These are phyloP conservation scores for Pheucticus melanocephalus DNA, from an alignment of 2,113 vertebrate species.

Conservation along the genomic window DNA sequence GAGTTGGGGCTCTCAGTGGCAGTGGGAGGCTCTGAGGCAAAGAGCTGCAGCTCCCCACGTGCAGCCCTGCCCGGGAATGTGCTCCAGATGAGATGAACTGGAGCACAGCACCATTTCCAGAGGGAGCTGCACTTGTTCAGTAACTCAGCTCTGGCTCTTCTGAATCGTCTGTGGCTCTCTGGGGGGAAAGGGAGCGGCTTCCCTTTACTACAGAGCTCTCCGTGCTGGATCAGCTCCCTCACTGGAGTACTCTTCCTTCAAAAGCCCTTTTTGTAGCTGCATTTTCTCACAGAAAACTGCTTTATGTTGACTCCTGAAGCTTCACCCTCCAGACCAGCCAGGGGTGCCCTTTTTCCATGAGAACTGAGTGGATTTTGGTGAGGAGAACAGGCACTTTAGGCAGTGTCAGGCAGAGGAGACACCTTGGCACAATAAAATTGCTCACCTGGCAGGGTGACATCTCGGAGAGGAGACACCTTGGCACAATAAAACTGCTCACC, in stretches of 20 bases:
- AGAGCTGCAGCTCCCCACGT: neutral
- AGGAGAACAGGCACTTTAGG: neutral
- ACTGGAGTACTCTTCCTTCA: neutral
- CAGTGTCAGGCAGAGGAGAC: neutral
- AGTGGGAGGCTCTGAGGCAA: neutral
- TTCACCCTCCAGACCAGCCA: neutral
- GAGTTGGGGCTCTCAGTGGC: neutral
- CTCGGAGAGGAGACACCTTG: neutral
- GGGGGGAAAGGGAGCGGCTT: neutral
- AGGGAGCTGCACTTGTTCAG: neutral
- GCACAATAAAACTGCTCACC: slow-evolving; percentile 64
- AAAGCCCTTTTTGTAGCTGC: neutral
- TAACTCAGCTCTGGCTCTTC: neutral
- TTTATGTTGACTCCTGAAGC: neutral
- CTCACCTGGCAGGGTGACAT: no score
- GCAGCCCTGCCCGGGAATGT: neutral
- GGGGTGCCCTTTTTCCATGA: neutral
- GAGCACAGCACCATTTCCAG: neutral
- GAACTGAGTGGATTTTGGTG: neutral
- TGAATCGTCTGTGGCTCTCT: neutral
- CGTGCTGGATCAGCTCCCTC: neutral
- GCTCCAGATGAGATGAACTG: neutral
- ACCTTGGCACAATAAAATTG: neutral
- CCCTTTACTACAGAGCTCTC: neutral
- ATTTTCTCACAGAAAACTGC: neutral